These are phyloP conservation scores for Gambusia affinis DNA, from an alignment of 2,113 vertebrate genomes.

Conservation along the genomic window DNA sequence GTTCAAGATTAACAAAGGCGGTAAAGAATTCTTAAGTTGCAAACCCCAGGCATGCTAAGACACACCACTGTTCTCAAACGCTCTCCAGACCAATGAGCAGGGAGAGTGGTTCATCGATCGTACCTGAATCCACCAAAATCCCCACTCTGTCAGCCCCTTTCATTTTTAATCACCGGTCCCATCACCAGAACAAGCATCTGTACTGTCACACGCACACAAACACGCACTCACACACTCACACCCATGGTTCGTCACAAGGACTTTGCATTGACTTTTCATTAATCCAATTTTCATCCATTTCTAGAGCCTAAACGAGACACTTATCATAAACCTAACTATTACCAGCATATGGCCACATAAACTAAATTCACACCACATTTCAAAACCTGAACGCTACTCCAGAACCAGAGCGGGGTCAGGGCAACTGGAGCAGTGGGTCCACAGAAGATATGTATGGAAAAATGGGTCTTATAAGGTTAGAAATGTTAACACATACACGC, in stretches of 20 bases:
- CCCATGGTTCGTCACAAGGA: no score
- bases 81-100: constrained; percentile 48
- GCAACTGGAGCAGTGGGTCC: no score
- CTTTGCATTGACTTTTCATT: no score
- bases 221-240: constrained; percentile 1
- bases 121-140: constrained; percentile 72
- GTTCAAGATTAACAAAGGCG: not conserved
- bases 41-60: constrained; percentile 21
- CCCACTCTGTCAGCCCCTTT: constrained; percentile 75
- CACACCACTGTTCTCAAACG: constrained; percentile 30
- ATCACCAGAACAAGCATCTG: constrained; percentile 66
- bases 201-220: constrained; percentile 26
- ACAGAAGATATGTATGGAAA: no score
- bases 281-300: not conserved
- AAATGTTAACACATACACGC: not conserved
- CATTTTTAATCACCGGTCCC: constrained; percentile 80
- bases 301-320: no score
- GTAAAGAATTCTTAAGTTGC: not conserved
- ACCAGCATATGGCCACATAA: no score
- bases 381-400: no score
- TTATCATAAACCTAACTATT: no score
- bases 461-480: no score
- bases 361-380: not conserved
- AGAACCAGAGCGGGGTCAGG: no score
- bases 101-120: constrained; percentile 64